Evolutionary conservation across 2,113 vertebrate genomes (phyloP).

Genomic region (Gallinago undulata): DNA sequence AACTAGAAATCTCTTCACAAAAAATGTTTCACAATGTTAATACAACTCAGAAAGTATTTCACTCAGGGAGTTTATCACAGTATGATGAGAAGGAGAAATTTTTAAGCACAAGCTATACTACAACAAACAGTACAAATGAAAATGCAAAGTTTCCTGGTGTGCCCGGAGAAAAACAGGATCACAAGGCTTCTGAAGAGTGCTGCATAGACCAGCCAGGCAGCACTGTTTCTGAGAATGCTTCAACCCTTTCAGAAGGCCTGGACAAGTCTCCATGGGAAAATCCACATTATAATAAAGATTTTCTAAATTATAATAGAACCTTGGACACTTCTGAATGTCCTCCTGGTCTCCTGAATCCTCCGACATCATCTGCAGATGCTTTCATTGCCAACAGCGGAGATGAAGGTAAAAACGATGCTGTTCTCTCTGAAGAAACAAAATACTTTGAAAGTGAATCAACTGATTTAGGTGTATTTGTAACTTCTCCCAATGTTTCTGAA

Average conservation of each 20-base stretch:
- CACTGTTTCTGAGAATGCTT: neutral
- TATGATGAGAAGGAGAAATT: neutral
- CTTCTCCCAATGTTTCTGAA: neutral
- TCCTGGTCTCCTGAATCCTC: neutral
- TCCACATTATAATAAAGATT: neutral
- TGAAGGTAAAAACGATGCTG: neutral
- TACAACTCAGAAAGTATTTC: neutral
- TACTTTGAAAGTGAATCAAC: conserved; percentile 25
- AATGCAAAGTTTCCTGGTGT: neutral
- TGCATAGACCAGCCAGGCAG: neutral
- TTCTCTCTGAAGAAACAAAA: neutral
- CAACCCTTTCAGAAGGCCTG: neutral
- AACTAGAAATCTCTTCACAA: neutral
- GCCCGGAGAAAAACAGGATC: neutral
- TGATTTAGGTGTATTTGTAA: neutral
- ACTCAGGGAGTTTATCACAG: neutral
- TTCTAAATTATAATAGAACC: neutral
- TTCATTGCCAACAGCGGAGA: neutral
- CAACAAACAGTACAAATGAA: neutral
- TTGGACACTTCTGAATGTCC: neutral
- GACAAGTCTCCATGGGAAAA: neutral
- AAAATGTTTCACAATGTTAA: neutral
- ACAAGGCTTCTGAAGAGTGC: neutral
- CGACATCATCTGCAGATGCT: neutral
- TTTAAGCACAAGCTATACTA: neutral